These are phyloP conservation scores for Hemiprocne comata DNA, from an alignment of 2,113 vertebrate species.

Conservation along the genomic window DNA sequence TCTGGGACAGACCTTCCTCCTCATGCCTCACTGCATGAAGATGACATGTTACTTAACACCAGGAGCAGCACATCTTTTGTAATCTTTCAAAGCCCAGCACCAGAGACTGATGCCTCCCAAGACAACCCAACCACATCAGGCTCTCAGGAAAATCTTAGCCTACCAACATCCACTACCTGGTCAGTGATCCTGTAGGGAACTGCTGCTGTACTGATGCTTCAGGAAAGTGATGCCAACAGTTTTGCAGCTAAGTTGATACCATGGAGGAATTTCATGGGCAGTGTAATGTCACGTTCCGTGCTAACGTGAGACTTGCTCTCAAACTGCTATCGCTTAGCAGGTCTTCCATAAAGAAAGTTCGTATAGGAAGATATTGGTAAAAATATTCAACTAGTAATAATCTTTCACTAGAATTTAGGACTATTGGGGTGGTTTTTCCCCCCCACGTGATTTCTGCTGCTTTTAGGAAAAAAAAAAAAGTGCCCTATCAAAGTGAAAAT, in stretches of 20 bases:
- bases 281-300: background rate
- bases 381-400: background rate
- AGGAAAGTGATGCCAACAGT: background rate
- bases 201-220: background rate
- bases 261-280: background rate
- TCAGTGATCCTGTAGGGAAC: background rate
- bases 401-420: background rate
- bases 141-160: background rate
- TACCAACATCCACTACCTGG: no score
- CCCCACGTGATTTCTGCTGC: background rate
- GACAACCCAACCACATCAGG: rapidly evolving
- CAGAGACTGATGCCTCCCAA: background rate
- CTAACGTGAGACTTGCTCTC: background rate
- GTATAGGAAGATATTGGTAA: background rate
- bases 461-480: background rate
- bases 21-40: background rate
- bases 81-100: background rate
- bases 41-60: background rate
- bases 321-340: background rate
- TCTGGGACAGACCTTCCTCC: background rate
- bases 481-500: background rate
- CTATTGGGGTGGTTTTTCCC: background rate
- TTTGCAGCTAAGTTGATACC: background rate
- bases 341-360: background rate
- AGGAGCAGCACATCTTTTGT: background rate